phyloP scores from a whole-genome alignment of 2,888 invertebrate species.

The Patella pellucida region DNA sequence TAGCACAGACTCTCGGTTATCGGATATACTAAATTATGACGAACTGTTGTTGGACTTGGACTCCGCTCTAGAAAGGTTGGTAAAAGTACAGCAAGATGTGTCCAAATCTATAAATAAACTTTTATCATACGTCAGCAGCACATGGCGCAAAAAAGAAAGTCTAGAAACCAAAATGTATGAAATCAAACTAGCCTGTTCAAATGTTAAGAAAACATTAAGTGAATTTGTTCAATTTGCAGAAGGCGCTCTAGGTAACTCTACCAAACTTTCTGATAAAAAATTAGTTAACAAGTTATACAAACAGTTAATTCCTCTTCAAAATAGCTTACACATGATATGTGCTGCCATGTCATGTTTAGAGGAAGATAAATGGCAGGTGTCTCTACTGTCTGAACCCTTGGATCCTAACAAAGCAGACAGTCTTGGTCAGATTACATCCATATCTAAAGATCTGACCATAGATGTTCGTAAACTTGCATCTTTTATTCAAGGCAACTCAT shows the following conservation, averaged over 20 bases:
- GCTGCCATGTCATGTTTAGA: conserved; percentile 55
- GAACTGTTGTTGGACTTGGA: conserved; percentile 80
- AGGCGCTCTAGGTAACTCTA: conserved; percentile 88
- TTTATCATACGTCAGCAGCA: conserved; percentile 76
- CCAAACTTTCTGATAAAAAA: conserved; percentile 70
- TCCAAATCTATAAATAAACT: conserved; percentile 83
- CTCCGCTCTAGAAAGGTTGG: conserved; percentile 83
- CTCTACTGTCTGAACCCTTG: conserved; percentile 68
- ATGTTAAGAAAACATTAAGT: conserved; percentile 84
- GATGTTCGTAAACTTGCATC: conserved; percentile 91
- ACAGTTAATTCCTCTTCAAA: conserved; percentile 57
- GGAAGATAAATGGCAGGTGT: conserved; percentile 59
- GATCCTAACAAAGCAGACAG: conserved; percentile 78
- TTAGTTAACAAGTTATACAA: conserved; percentile 60
- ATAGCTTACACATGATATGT: conserved; percentile 51
- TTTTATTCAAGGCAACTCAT: conserved; percentile 79
- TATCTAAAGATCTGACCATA: conserved; percentile 87
- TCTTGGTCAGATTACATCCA: conserved; percentile 88
- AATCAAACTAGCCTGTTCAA: conserved; percentile 84
- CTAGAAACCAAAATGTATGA: conserved; percentile 85
- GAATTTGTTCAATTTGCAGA: conserved; percentile 91
- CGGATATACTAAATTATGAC: conserved; percentile 59
- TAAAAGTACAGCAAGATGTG: conserved; percentile 84
- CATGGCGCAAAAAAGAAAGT: conserved; percentile 85
- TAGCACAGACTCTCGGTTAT: conserved; percentile 51